A percentile compares a stretch with the other conserved stretches of the same genome.
phyloP scores from a whole-genome alignment of 2,797 vertebrate species.

The Psittacula derbiana region DNA sequence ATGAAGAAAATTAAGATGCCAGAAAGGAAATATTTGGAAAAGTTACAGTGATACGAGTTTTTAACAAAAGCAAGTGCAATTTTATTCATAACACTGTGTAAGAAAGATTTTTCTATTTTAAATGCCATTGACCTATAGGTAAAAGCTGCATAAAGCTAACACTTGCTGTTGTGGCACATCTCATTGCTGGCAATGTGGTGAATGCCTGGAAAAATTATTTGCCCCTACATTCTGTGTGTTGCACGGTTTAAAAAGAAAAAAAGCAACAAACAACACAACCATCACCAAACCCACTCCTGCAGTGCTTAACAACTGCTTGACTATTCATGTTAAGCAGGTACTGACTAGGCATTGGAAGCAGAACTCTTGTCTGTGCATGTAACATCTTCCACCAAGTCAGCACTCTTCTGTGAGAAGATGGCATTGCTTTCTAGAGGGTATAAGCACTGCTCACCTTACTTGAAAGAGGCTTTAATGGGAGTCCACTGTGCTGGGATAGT shows the following conservation, averaged over 20 bases:
- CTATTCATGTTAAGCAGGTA: not conserved
- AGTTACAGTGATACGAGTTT: constrained; percentile 70
- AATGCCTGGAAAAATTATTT: constrained; percentile 54
- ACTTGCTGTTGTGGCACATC: constrained; percentile 73
- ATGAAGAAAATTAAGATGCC: constrained; percentile 47
- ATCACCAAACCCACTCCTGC: not conserved
- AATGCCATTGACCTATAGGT: constrained; percentile 74
- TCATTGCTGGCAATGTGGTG: constrained; percentile 81
- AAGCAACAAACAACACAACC: not conserved
- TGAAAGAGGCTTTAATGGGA: constrained; percentile 53
- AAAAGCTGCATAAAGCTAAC: constrained; percentile 67
- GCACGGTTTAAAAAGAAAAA: not conserved
- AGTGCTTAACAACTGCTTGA: constrained; percentile 19
- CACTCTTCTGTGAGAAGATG: not conserved
- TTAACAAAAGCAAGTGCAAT: constrained; percentile 80
- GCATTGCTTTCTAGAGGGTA: not conserved
- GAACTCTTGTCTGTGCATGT: not conserved
- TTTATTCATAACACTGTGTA: constrained; percentile 80
- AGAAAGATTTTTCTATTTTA: constrained; percentile 79
- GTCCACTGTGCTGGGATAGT: not conserved
- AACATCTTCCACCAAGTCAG: not conserved
- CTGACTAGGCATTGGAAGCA: constrained; percentile 1
- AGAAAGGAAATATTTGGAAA: constrained; percentile 49
- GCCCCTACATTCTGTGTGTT: constrained; percentile 47
- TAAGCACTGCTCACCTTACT: constrained; percentile 20